Evolutionary conservation across 2,888 invertebrate species (phyloP).

Genomic region (Pristionchus mayeri): DNA sequence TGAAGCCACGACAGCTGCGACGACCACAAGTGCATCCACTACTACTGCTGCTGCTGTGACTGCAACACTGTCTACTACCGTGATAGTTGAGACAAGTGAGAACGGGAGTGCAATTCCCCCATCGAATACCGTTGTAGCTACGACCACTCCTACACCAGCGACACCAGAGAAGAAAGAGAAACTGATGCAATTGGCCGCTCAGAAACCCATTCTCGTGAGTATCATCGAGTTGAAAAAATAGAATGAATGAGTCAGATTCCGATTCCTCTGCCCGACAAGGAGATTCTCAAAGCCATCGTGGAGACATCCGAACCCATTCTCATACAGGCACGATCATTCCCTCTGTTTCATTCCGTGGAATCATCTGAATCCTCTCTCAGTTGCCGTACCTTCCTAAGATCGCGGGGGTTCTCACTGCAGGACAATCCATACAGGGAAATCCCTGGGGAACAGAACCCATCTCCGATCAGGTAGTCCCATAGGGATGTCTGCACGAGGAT

Average conservation of each 20-base stretch:
- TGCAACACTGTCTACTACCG: too few relatives aligned
- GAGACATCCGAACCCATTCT: slow-evolving; percentile 40
- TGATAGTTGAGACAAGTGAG: too few relatives aligned
- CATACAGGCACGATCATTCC: neutral
- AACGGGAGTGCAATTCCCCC: too few relatives aligned
- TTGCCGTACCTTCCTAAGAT: neutral
- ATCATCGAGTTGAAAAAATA: neutral
- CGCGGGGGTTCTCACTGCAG: neutral
- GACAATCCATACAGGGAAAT: neutral
- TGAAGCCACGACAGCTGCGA: neutral
- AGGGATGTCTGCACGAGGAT: too few relatives aligned
- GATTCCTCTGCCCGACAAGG: slow-evolving; percentile 4
- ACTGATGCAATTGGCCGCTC: neutral
- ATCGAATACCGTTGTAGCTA: neutral
- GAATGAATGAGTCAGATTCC: neutral
- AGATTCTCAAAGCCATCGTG: neutral
- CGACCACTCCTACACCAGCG: neutral
- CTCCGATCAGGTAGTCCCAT: neutral
- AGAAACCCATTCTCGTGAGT: neutral
- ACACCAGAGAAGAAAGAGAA: neutral
- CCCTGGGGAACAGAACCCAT: slow-evolving; percentile 19
- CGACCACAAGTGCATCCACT: neutral
- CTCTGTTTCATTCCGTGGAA: neutral
- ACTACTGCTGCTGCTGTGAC: neutral
- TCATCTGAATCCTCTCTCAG: neutral